These are phyloP conservation scores for Aphaenogaster floridana DNA, from an alignment of 1,140 invertebrate species.

Conservation along the genomic window DNA sequence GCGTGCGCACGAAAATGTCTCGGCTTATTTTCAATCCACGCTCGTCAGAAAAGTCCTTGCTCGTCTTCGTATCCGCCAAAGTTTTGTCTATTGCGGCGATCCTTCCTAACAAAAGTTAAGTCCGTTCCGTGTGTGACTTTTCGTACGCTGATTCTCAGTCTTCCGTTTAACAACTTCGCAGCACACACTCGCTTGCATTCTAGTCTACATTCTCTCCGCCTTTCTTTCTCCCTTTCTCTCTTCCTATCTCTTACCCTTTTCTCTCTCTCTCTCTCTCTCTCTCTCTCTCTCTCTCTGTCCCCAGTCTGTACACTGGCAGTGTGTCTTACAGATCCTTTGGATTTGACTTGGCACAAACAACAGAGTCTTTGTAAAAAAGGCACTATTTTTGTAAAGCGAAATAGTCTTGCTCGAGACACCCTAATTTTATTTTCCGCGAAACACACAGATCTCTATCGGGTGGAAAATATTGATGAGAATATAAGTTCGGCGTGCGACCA, in stretches of 20 bases:
- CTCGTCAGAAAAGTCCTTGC: slow-evolving; percentile 28
- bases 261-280: neutral
- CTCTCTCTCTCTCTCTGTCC: neutral
- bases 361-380: slow-evolving; percentile 78
- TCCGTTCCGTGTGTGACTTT: slow-evolving; percentile 38
- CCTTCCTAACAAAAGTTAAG: slow-evolving; percentile 20
- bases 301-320: slow-evolving; percentile 36
- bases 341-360: slow-evolving; percentile 78
- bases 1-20: slow-evolving; percentile 26
- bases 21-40: neutral
- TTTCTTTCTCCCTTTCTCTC: slow-evolving; percentile 14
- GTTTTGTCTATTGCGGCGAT: neutral
- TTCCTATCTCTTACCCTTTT: neutral
- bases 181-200: slow-evolving; percentile 21
- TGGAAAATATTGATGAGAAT: slow-evolving; percentile 33
- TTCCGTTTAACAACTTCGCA: slow-evolving; percentile 24
- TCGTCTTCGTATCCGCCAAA: slow-evolving; percentile 17
- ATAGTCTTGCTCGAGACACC: slow-evolving; percentile 68
- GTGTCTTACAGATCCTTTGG: slow-evolving; percentile 64
- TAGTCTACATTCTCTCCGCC: slow-evolving; percentile 23
- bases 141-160: slow-evolving; percentile 49
- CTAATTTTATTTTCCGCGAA: slow-evolving; percentile 60
- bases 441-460: slow-evolving; percentile 40
- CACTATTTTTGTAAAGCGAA: slow-evolving; percentile 78
- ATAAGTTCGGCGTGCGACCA: neutral